Percentiles rank a stretch among this genome's conserved stretches.
Evolutionary conservation across 2,888 invertebrate species (phyloP).

Genomic region (Drosophila falleni): DNA sequence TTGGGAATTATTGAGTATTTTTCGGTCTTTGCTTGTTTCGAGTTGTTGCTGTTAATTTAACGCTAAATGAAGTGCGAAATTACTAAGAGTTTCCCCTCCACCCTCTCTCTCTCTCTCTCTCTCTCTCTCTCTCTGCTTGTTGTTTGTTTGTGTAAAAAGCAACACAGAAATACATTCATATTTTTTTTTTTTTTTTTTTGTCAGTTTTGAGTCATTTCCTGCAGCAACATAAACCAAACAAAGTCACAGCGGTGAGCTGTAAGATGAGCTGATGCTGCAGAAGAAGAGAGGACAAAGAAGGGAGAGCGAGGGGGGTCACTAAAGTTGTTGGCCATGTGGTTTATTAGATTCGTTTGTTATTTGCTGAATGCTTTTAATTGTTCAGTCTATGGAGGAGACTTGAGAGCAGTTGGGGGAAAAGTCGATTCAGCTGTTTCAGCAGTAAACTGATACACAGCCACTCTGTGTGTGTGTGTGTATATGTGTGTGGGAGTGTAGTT

Average conservation of each 20-base stretch:
- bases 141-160: conserved; percentile 50
- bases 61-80: conserved; percentile 81
- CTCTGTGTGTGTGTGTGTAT: conserved; percentile 13
- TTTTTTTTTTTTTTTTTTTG: conserved; percentile 25
- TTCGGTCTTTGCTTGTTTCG: conserved; percentile 19
- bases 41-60: conserved; percentile 71
- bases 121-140: neutral
- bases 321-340: conserved; percentile 41
- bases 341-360: conserved; percentile 67
- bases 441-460: conserved; percentile 29
- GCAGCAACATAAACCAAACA: conserved; percentile 65
- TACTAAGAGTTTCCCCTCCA: conserved; percentile 43
- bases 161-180: conserved; percentile 39
- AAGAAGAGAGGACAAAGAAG: neutral
- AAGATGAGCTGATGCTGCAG: conserved; percentile 38
- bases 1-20: conserved; percentile 43
- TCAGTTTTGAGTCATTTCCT: conserved; percentile 59
- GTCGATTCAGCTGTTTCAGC: conserved; percentile 34
- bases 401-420: conserved; percentile 9
- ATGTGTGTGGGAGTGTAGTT: neutral
- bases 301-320: neutral
- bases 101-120: too few relatives aligned
- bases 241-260: conserved; percentile 53
- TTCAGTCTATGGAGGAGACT: conserved; percentile 40
- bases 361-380: conserved; percentile 72